These are phyloP conservation scores for Pachyramphus minor DNA, from an alignment of 2,113 vertebrate genomes.

Conservation along the genomic window DNA sequence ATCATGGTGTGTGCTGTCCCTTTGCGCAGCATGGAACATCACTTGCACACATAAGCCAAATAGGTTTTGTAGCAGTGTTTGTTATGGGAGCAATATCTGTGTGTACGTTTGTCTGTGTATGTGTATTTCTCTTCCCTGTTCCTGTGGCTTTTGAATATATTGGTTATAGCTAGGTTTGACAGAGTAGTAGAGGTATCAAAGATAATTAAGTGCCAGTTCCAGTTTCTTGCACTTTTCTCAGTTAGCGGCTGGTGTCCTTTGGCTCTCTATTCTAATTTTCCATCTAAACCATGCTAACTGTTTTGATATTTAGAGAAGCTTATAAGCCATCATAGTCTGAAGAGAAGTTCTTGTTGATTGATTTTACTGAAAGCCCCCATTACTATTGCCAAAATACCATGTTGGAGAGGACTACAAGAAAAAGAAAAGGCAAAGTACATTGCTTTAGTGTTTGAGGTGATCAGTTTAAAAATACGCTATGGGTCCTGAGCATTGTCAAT, in stretches of 20 bases:
- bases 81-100: rapidly evolving
- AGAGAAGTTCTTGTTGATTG: not conserved
- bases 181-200: not conserved
- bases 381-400: not conserved
- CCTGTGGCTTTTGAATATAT: not conserved
- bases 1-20: not conserved
- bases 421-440: not conserved
- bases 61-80: not conserved
- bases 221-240: constrained; percentile 1
- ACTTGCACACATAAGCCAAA: not conserved
- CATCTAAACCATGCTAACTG: not conserved
- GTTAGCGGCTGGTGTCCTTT: not conserved
- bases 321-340: not conserved
- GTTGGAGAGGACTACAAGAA: not conserved
- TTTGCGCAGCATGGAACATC: not conserved
- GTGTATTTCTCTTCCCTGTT: not conserved
- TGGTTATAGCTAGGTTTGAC: constrained; percentile 5
- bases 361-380: not conserved
- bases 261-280: not conserved
- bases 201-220: constrained; percentile 30
- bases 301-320: not conserved
- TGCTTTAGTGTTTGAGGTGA: not conserved
- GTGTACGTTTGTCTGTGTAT: not conserved
- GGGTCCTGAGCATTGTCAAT: not conserved
- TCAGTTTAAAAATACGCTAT: not conserved